Conservation (phyloP, 2,888 invertebrate genomes). For the Drosophila atripex region DNA sequence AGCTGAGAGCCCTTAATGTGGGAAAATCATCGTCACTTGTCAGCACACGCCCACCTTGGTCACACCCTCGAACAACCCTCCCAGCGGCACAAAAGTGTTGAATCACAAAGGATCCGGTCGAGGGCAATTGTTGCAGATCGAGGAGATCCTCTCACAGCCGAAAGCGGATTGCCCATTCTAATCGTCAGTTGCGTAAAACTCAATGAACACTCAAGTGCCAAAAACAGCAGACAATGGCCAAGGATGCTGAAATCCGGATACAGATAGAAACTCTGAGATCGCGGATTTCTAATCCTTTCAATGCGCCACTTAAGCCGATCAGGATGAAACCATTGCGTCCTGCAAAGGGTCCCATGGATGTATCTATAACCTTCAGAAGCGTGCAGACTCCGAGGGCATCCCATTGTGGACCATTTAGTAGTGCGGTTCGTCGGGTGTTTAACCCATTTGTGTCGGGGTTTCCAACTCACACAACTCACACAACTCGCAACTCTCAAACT, state of each 20-base stretch:
- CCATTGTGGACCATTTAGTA: constrained; percentile 70
- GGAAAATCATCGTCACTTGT: constrained; percentile 72
- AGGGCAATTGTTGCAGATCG: constrained; percentile 65
- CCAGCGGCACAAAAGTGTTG: constrained; percentile 46
- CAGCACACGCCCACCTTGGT: constrained; percentile 55
- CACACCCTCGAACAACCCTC: constrained; percentile 55
- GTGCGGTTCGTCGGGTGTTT: constrained; percentile 68
- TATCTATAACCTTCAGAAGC: constrained; percentile 40
- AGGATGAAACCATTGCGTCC: constrained; percentile 69
- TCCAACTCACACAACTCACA: constrained; percentile 22
- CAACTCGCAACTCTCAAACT: constrained; percentile 47
- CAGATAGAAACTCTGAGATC: constrained; percentile 32
- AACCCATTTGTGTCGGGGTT: constrained; percentile 68
- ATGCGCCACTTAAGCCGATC: constrained; percentile 84
- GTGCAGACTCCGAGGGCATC: constrained; percentile 58
- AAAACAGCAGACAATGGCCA: constrained; percentile 22
- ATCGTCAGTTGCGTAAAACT: constrained; percentile 76
- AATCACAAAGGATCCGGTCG: constrained; percentile 44
- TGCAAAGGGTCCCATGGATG: constrained; percentile 19
- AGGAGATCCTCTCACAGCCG: constrained; percentile 62
- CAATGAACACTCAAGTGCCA: constrained; percentile 67
- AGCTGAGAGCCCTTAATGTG: constrained; percentile 62
- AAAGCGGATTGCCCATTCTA: constrained; percentile 79
- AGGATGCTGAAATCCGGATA: constrained; percentile 30
- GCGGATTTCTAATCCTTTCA: constrained; percentile 82